Evolutionary conservation across 2,797 vertebrate genomes (phyloP).

Genomic region (Chloroceryle inda): DNA sequence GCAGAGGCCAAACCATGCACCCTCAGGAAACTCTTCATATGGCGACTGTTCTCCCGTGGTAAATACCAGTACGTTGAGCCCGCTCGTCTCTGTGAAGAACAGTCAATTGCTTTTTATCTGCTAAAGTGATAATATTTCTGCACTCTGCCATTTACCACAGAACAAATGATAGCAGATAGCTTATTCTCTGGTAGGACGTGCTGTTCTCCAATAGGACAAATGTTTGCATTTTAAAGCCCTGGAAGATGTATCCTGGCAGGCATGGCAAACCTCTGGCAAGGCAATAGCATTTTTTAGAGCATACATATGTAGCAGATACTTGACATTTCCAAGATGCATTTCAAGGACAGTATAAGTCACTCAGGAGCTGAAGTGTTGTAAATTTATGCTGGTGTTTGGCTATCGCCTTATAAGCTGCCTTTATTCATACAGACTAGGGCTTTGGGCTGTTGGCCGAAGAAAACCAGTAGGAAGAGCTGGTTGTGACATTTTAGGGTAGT

Average conservation of each 20-base stretch:
- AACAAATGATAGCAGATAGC: background rate
- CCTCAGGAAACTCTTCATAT: background rate
- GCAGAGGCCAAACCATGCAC: background rate
- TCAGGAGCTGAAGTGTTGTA: background rate
- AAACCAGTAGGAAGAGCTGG: background rate
- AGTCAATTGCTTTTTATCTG: background rate
- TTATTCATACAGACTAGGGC: background rate
- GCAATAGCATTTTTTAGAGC: background rate
- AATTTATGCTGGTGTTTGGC: background rate
- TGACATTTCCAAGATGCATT: conserved; percentile 41
- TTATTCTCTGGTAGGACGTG: background rate
- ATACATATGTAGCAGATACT: conserved; percentile 38
- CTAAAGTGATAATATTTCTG: background rate
- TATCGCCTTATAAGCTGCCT: background rate
- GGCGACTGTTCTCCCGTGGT: background rate
- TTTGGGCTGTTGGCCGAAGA: background rate
- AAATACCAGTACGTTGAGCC: background rate
- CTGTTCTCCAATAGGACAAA: background rate
- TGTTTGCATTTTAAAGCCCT: background rate
- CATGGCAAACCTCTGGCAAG: conserved; percentile 12
- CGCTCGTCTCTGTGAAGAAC: background rate
- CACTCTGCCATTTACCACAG: background rate
- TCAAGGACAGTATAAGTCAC: conserved; percentile 50
- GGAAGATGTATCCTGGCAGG: background rate
- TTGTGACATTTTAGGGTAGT: background rate